These are phyloP conservation scores for Cheilosia urbana DNA, from an alignment of 2,888 invertebrate species.

Conservation along the genomic window DNA sequence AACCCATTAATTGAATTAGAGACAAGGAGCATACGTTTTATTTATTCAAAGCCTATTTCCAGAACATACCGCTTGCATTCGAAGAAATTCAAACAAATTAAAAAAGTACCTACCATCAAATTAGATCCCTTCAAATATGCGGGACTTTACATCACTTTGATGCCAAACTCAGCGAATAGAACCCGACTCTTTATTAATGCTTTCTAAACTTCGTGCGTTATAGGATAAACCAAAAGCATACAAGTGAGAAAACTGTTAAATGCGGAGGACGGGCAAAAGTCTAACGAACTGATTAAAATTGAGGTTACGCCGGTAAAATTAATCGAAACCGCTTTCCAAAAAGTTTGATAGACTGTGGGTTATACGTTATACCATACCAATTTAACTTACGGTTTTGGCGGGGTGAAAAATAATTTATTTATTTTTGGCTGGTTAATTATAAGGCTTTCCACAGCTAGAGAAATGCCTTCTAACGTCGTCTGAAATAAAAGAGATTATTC, in stretches of 20 bases:
- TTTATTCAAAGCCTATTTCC: conserved; percentile 21
- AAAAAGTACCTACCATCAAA: conserved; percentile 11
- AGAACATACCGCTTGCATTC: background rate
- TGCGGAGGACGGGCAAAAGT: conserved; percentile 4
- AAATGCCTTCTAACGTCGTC: conserved; percentile 8
- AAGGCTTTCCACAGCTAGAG: conserved; percentile 2
- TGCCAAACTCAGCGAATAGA: background rate
- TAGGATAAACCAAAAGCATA: background rate
- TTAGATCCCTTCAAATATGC: background rate
- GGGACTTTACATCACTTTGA: conserved; percentile 4
- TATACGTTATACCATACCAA: background rate
- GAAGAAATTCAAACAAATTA: conserved; percentile 17
- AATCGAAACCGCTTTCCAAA: conserved; percentile 29
- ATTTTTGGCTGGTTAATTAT: conserved; percentile 25
- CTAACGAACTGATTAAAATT: conserved; percentile 35
- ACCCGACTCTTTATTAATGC: background rate
- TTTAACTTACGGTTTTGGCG: background rate
- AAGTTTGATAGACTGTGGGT: conserved; percentile 5
- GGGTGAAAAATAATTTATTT: conserved; percentile 29
- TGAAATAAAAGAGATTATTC: conserved; percentile 8
- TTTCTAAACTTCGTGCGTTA: background rate
- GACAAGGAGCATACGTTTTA: background rate
- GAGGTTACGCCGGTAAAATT: conserved; percentile 36
- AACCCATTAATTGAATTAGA: background rate
- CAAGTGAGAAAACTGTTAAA: conserved; percentile 23